Evolutionary conservation across 1,140 invertebrate genomes (phyloP).

Genomic region (Drosophila kanapiae): DNA sequence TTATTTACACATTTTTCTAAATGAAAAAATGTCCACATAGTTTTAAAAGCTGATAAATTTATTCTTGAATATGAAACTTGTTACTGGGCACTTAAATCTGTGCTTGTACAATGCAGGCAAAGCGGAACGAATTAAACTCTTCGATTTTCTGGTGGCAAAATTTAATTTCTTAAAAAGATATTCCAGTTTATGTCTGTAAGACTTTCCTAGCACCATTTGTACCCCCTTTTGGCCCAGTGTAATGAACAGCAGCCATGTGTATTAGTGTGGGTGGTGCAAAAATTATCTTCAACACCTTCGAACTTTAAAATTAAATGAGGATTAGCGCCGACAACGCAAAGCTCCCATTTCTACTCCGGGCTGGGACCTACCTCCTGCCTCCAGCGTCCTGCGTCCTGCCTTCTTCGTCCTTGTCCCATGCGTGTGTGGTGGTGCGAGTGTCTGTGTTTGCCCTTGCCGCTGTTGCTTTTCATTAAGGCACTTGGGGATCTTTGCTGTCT

Average conservation of each 20-base stretch:
- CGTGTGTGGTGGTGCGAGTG: constrained; percentile 10
- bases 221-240: constrained; percentile 6
- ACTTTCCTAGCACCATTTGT: too few relatives aligned
- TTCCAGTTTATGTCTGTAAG: too few relatives aligned
- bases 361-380: constrained; percentile 13
- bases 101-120: too few relatives aligned
- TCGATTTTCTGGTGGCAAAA: too few relatives aligned
- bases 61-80: background rate
- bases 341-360: constrained; percentile 19
- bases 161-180: too few relatives aligned
- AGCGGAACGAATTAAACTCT: too few relatives aligned
- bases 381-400: background rate
- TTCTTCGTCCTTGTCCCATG: background rate
- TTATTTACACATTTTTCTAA: too few relatives aligned
- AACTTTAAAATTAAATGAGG: constrained; percentile 85
- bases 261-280: constrained; percentile 71
- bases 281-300: constrained; percentile 85
- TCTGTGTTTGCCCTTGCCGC: constrained; percentile 14
- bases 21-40: too few relatives aligned
- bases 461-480: constrained; percentile 79
- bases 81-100: too few relatives aligned
- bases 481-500: constrained; percentile 77
- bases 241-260: constrained; percentile 36
- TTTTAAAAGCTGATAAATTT: background rate
- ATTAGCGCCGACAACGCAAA: constrained; percentile 82